These are phyloP conservation scores for Sparidentex hasta DNA, from an alignment of 2,797 vertebrate genomes.

Conservation along the genomic window DNA sequence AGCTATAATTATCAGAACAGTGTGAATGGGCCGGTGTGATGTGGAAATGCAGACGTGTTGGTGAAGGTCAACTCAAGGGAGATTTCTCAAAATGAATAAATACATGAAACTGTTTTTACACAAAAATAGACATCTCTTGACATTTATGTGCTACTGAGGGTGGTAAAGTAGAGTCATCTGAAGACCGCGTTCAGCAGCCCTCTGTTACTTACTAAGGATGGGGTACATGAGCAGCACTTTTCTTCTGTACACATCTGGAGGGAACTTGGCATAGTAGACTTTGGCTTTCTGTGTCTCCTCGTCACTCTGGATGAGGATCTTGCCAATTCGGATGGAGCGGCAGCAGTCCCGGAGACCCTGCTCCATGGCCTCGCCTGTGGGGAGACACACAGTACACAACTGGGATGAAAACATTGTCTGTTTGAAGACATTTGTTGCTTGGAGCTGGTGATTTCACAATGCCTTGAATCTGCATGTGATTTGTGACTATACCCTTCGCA, in stretches of 20 bases:
- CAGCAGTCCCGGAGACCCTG: slow-evolving; percentile 97
- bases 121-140: slow-evolving; percentile 59
- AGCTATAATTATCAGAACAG: slow-evolving; percentile 86
- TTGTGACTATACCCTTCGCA: not conserved
- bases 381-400: slow-evolving; percentile 9
- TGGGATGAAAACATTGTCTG: not conserved
- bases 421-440: not conserved
- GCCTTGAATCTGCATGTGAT: not conserved
- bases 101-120: slow-evolving; percentile 56
- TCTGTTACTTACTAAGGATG: slow-evolving; percentile 92
- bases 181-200: slow-evolving; percentile 1
- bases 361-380: slow-evolving; percentile 96
- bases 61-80: slow-evolving; percentile 80
- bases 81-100: slow-evolving; percentile 71
- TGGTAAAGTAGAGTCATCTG: slow-evolving; percentile 40
- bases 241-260: slow-evolving; percentile 95
- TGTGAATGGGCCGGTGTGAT: slow-evolving; percentile 80
- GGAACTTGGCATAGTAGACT: slow-evolving; percentile 98
- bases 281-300: slow-evolving; percentile 98
- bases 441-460: not conserved
- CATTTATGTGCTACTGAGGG: slow-evolving; percentile 49
- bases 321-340: slow-evolving; percentile 94
- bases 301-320: slow-evolving; percentile 98
- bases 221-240: slow-evolving; percentile 99
- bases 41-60: slow-evolving; percentile 75